Conservation (phyloP, 2,113 vertebrate species). For the Condylura cristata region DNA sequence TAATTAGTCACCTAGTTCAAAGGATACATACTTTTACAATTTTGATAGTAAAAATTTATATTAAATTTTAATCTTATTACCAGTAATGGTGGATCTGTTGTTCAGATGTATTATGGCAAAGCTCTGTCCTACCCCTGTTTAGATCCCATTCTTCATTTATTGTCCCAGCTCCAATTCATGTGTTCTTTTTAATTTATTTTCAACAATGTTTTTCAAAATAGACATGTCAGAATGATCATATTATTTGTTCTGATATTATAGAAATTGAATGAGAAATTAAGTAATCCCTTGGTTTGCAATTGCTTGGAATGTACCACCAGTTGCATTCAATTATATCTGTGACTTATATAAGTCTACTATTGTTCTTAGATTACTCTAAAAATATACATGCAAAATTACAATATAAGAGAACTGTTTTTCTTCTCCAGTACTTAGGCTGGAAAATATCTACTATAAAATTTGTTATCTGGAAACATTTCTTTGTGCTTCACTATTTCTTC, state of each 20-base stretch:
- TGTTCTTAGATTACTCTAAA: background rate
- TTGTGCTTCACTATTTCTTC: background rate
- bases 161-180: background rate
- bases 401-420: background rate
- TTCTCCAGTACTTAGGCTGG: background rate
- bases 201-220: background rate
- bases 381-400: background rate
- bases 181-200: conserved; percentile 15
- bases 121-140: background rate
- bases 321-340: background rate
- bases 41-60: conserved; percentile 28
- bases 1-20: conserved; percentile 1
- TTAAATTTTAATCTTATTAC: conserved; percentile 25
- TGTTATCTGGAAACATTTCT: background rate
- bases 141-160: background rate
- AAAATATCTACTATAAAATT: background rate
- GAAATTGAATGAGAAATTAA: background rate
- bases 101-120: background rate
- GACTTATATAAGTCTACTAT: background rate
- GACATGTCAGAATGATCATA: background rate
- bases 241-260: conserved; percentile 27
- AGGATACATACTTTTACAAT: background rate
- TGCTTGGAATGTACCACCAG: background rate
- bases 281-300: background rate
- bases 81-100: background rate